Percentiles rank a stretch among this genome's conserved stretches.
phyloP scores from a whole-genome alignment of 2,797 vertebrate species.

The Sternarchorhynchus goeldii region DNA sequence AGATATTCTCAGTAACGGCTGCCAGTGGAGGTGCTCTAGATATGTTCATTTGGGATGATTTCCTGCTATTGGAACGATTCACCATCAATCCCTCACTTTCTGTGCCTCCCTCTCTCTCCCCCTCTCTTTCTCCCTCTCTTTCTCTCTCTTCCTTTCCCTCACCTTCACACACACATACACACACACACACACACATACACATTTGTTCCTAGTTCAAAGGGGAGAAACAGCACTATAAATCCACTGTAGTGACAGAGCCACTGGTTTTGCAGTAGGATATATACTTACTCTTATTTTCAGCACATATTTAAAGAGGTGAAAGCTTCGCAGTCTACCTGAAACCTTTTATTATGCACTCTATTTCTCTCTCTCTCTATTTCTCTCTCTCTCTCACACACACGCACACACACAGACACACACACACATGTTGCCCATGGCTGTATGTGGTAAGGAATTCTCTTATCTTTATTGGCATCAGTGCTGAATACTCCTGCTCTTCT shows the following conservation, averaged over 20 bases:
- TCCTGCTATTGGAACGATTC: conserved; percentile 25
- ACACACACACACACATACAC: conserved; percentile 4
- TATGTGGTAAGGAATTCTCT: conserved; percentile 65
- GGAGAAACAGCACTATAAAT: not conserved
- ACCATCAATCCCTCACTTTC: conserved; percentile 1
- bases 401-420: conserved; percentile 28
- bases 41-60: conserved; percentile 43
- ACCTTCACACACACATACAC: conserved; percentile 48
- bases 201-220: not conserved
- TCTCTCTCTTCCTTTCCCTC: conserved; percentile 33
- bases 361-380: conserved; percentile 8
- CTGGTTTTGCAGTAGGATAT: not conserved
- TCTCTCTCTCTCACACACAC: conserved; percentile 13
- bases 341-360: not conserved
- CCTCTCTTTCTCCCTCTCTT: conserved; percentile 20
- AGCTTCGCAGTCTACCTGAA: conserved; percentile 30
- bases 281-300: conserved; percentile 6
- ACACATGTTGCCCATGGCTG: conserved; percentile 54
- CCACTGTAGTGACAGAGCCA: not conserved
- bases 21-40: conserved; percentile 24
- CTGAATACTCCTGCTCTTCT: conserved; percentile 73
- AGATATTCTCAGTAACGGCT: conserved; percentile 29
- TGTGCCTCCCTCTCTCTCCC: not conserved
- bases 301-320: conserved; percentile 16
- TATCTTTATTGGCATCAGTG: conserved; percentile 81